Conservation (phyloP, 2,888 invertebrate genomes). For the Scaptodrosophila latifasciaeformis region DNA sequence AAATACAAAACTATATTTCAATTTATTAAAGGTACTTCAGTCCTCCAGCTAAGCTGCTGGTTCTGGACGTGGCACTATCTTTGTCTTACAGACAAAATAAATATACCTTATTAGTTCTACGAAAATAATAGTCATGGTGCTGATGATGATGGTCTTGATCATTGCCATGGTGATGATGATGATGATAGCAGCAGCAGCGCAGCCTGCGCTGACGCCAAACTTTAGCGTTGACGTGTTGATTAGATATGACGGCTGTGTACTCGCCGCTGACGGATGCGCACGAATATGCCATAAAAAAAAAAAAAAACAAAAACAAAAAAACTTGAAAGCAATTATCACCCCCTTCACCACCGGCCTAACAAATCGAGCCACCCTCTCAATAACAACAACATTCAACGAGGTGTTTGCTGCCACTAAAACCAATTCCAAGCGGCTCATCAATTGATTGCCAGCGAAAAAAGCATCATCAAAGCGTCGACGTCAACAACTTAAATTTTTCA, state of each 20-base stretch:
- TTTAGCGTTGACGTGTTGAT: conserved; percentile 28
- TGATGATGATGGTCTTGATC: conserved; percentile 23
- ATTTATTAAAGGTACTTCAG: too few species aligned
- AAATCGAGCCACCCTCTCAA: too few species aligned
- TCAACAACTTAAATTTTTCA: conserved; percentile 1
- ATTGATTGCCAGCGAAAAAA: background rate
- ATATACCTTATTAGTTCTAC: conserved; percentile 40
- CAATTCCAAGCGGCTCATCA: conserved; percentile 15
- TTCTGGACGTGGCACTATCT: too few species aligned
- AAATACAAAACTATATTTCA: too few species aligned
- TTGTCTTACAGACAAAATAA: background rate
- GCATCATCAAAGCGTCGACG: background rate
- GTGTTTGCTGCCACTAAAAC: background rate
- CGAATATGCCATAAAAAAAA: conserved; percentile 32
- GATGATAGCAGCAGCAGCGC: background rate
- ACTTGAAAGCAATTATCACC: too few species aligned
- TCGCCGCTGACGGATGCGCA: conserved; percentile 43
- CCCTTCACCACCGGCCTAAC: too few species aligned
- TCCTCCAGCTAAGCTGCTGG: too few species aligned
- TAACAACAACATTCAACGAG: background rate
- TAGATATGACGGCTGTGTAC: conserved; percentile 33
- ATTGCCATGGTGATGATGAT: too few species aligned
- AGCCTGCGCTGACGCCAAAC: background rate
- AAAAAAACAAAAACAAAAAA: conserved; percentile 13
- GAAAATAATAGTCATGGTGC: background rate